Percentiles rank a stretch among this genome's conserved stretches.
These are phyloP conservation scores for Bubo scandiacus DNA, from an alignment of 2,113 vertebrate genomes.

Conservation along the genomic window DNA sequence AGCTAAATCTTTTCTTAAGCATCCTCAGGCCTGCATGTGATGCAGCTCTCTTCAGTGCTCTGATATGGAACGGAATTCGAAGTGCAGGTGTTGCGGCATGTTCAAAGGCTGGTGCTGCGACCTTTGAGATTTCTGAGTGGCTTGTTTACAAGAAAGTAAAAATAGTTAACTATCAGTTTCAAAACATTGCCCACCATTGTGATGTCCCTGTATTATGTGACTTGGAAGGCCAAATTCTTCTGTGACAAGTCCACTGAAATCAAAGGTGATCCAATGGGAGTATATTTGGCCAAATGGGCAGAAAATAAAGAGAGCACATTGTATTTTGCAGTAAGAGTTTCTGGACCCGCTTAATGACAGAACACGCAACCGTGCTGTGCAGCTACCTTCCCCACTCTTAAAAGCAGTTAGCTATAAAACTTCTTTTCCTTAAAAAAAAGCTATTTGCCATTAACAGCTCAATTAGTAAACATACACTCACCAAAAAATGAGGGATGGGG, in stretches of 20 bases:
- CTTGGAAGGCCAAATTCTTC: neutral
- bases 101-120: neutral
- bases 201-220: neutral
- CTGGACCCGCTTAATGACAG: neutral
- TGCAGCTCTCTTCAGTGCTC: neutral
- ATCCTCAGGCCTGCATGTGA: neutral
- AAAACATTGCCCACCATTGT: neutral
- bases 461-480: neutral
- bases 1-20: neutral
- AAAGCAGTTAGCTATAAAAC: neutral
- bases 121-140: neutral
- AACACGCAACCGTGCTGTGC: neutral
- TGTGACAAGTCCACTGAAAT: neutral
- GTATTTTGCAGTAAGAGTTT: neutral
- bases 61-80: fast-evolving
- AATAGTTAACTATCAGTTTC: neutral
- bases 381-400: neutral
- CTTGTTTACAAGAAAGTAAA: neutral
- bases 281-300: neutral
- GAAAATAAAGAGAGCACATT: neutral
- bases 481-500: neutral
- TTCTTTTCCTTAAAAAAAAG: neutral
- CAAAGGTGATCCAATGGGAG: neutral
- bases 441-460: neutral
- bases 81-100: neutral